Conservation (phyloP, 2,113 vertebrate species). For the Otus sunia region DNA sequence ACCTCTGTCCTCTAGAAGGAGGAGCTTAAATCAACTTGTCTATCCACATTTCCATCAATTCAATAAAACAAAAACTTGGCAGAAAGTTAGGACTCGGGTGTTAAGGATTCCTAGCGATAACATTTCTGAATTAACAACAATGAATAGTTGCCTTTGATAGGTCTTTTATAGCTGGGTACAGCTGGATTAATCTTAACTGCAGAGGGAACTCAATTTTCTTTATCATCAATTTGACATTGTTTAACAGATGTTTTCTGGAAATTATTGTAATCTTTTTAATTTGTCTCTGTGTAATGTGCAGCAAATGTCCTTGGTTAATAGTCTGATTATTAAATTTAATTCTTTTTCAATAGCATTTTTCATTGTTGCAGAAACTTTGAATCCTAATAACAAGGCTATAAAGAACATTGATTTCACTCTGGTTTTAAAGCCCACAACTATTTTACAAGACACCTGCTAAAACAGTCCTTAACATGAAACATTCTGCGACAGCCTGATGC, state of each 20-base stretch:
- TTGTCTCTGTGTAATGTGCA: conserved; percentile 70
- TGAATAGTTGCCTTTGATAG: conserved; percentile 68
- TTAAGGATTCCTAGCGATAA: conserved; percentile 39
- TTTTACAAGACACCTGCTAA: neutral
- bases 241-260: conserved; percentile 78
- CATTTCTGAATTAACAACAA: conserved; percentile 68
- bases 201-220: conserved; percentile 79
- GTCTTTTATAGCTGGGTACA: conserved; percentile 71
- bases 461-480: neutral
- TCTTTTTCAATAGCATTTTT: conserved; percentile 67
- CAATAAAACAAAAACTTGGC: neutral
- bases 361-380: conserved; percentile 66
- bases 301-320: conserved; percentile 74
- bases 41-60: neutral
- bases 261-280: conserved; percentile 68
- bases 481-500: neutral
- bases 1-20: neutral
- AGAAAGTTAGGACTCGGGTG: neutral
- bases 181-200: conserved; percentile 70
- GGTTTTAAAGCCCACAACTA: neutral
- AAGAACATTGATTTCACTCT: conserved; percentile 44
- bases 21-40: neutral
- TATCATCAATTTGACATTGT: conserved; percentile 75
- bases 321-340: conserved; percentile 76
- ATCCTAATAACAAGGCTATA: conserved; percentile 56